Conservation (phyloP, 2,888 invertebrate species). For the Oscheius sp. region DNA sequence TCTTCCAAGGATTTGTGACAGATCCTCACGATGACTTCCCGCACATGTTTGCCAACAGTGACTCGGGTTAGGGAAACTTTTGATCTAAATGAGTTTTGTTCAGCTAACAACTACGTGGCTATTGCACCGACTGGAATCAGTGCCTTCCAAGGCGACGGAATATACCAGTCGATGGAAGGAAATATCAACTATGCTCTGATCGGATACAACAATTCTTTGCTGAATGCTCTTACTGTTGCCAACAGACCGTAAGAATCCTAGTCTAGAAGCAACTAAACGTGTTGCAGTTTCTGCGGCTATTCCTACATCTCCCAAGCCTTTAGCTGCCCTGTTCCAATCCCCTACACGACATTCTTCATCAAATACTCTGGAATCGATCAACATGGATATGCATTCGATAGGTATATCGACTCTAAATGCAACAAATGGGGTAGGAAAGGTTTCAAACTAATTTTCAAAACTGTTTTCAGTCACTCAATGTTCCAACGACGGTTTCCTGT, state of each 20-base stretch:
- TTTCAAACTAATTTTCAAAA: background rate
- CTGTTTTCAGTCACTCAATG: conserved; percentile 44
- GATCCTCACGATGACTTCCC: conserved; percentile 59
- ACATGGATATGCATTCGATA: conserved; percentile 66
- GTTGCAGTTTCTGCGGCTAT: conserved; percentile 47
- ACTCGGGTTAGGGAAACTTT: conserved; percentile 46
- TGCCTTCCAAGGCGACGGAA: conserved; percentile 49
- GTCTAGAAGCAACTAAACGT: no score
- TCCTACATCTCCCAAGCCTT: conserved; percentile 56
- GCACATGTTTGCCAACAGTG: conserved; percentile 50
- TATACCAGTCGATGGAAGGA: conserved; percentile 56
- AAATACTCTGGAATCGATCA: conserved; percentile 68
- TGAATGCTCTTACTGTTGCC: conserved; percentile 43
- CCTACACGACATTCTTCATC: conserved; percentile 46
- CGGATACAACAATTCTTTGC: conserved; percentile 46
- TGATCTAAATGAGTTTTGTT: background rate
- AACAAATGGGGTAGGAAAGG: conserved; percentile 40
- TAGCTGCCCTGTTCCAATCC: conserved; percentile 50
- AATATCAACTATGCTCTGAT: conserved; percentile 61
- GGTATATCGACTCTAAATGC: conserved; percentile 57
- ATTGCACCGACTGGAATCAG: conserved; percentile 54
- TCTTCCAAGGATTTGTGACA: conserved; percentile 62
- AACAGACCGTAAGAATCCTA: conserved; percentile 31
- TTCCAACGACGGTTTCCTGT: conserved; percentile 57
- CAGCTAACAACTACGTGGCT: conserved; percentile 58